These are phyloP conservation scores for Frankliniella intonsa DNA, from an alignment of 2,888 invertebrate species.

Conservation along the genomic window DNA sequence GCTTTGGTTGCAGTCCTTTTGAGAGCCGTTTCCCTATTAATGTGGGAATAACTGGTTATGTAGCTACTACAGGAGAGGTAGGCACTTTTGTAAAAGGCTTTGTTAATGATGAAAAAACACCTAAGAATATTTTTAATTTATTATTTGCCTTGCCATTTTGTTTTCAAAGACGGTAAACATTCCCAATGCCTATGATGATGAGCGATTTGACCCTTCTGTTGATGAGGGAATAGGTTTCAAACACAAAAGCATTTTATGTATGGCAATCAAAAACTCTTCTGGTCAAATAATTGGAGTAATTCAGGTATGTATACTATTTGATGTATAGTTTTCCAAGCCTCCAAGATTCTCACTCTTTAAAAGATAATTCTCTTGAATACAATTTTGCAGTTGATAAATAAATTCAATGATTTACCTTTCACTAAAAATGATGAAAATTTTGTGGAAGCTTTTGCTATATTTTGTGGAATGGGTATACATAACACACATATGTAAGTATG, in stretches of 20 bases:
- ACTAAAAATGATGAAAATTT: constrained; percentile 95
- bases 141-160: constrained; percentile 30
- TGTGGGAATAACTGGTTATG: constrained; percentile 90
- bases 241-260: constrained; percentile 86
- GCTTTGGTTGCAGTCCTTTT: constrained; percentile 62
- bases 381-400: constrained; percentile 73
- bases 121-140: not conserved
- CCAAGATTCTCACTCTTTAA: not conserved
- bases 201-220: constrained; percentile 80
- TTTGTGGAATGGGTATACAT: constrained; percentile 96
- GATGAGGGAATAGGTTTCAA: constrained; percentile 78
- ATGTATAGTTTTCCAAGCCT: not conserved
- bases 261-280: constrained; percentile 92
- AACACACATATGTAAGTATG: constrained; percentile 80
- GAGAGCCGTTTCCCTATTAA: constrained; percentile 93
- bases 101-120: constrained; percentile 23
- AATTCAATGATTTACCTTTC: constrained; percentile 83
- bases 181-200: constrained; percentile 81
- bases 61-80: constrained; percentile 93
- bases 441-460: constrained; percentile 94
- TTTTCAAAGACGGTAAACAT: constrained; percentile 76
- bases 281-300: constrained; percentile 91
- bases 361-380: not conserved
- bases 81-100: constrained; percentile 40
- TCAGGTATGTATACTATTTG: constrained; percentile 50